A percentile compares a stretch with the other conserved stretches of the same genome.
Conservation (phyloP, 2,888 invertebrate species). For the Zaprionus bogoriensis region DNA sequence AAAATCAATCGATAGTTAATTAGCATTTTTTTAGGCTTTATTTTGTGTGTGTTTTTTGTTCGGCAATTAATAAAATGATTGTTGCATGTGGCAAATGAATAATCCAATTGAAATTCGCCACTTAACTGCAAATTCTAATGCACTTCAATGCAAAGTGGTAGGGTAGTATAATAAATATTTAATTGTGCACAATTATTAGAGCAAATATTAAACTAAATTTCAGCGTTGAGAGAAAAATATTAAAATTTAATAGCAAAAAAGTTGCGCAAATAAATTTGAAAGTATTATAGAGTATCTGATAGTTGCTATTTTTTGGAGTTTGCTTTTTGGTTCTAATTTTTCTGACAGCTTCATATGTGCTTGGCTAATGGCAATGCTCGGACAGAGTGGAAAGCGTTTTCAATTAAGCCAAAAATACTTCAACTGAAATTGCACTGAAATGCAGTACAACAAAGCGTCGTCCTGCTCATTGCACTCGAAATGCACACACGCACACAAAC, state of each 20-base stretch:
- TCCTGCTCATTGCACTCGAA: no score
- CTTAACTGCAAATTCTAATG: not conserved
- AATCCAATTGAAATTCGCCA: constrained; percentile 8
- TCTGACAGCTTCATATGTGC: no score
- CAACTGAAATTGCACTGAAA: constrained; percentile 50
- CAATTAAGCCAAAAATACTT: constrained; percentile 61
- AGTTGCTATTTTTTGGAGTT: no score
- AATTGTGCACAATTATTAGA: no score
- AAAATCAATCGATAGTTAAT: constrained; percentile 73
- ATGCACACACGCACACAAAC: no score
- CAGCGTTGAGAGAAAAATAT: not conserved
- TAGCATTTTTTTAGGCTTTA: constrained; percentile 35
- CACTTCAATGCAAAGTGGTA: no score
- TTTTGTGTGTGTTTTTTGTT: not conserved
- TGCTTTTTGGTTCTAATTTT: no score
- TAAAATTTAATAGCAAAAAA: not conserved
- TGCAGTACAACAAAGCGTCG: constrained; percentile 4
- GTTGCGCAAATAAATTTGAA: not conserved
- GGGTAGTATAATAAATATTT: no score
- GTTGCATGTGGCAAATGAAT: no score
- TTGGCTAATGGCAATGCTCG: no score
- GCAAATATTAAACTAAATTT: no score
- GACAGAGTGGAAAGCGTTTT: constrained; percentile 49
- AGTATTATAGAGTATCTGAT: not conserved
- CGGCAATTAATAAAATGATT: not conserved